Base-by-base conservation (phyloP, 1,140 invertebrate species). In the honey bee (Apis mellifera) region DNA sequence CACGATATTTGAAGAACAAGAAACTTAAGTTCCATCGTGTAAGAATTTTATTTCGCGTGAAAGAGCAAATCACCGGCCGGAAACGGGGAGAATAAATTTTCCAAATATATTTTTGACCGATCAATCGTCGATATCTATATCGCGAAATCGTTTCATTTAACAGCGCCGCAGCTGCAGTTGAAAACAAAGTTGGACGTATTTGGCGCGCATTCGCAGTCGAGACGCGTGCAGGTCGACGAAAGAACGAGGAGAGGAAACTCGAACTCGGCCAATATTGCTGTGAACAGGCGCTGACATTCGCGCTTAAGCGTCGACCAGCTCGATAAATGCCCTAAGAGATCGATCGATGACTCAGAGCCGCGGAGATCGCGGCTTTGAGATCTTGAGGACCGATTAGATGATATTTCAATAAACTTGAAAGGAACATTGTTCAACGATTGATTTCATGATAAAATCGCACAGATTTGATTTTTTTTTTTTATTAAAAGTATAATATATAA, bases 131-230 rank as follows among this genome's bases (percentile, higher is more conserved):
- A 48, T 52, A 17, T 52, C 42, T 50, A 21, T 42, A 21, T 42
- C 73, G 73, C 50, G 64, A 76, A 66, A 75, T 74, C 73, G 52
- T 5, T 60, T 48, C 69, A 60, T 83, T 83, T 83, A 83, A 77
- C 32, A 54, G 23, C 54, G 32, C 32, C 50, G 82, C 82, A 79
- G 77, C 77, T 79, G 82, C 77, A 32, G 32, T 66, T 62, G 23
- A 52, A 83, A 72, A 59, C 76, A 70, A 83, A 78, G 54, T 64
- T 79, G 68, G 54, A 83, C 82, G 82, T 83, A 83, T 83, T 83
- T 80, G 82, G 82, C 55, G 54, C n/a, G 13, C 32, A 78, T 71
- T 83, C 60, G 65, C 48, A 76, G 64, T 80, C 69, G 57, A 32
- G 19, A 42, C 32, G 68, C 59, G 74, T 62, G 32, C n/a, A 52